A percentile compares a stretch with the other conserved stretches of the same genome.
Conservation (phyloP, 2,797 vertebrate genomes). For the Arctocebus calabarensis region DNA sequence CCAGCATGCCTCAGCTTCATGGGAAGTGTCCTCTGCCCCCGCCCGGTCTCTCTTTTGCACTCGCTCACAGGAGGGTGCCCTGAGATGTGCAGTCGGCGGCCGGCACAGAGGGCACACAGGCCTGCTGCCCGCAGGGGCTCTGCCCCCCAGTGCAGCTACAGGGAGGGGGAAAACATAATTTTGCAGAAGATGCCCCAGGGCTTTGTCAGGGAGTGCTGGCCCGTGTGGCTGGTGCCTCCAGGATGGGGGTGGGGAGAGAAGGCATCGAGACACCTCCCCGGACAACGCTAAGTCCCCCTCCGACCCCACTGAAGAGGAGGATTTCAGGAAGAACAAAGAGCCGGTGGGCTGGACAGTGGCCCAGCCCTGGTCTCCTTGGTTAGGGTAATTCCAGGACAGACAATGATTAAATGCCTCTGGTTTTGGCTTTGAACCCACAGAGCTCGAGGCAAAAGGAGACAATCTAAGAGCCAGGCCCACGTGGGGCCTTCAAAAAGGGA, state of each 20-base stretch:
- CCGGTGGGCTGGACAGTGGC: not conserved
- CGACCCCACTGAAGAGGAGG: not conserved
- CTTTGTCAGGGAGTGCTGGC: slow-evolving; percentile 32
- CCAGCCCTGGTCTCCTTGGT: not conserved
- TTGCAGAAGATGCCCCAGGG: slow-evolving; percentile 26
- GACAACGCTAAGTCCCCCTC: not conserved
- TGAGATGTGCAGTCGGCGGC: not conserved
- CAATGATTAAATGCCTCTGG: slow-evolving; percentile 52
- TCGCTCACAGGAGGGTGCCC: rapidly evolving
- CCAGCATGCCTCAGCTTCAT: not conserved
- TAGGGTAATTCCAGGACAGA: slow-evolving; percentile 71
- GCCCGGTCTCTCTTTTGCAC: rapidly evolving
- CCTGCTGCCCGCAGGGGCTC: not conserved
- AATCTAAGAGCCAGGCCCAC: slow-evolving; percentile 31
- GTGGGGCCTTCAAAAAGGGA: slow-evolving; percentile 25
- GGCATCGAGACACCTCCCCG: not conserved
- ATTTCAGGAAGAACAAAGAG: slow-evolving; percentile 59
- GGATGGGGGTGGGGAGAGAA: not conserved
- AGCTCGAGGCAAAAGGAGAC: slow-evolving; percentile 53
- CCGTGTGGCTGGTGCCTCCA: not conserved
- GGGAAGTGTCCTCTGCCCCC: not conserved
- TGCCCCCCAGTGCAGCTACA: not conserved
- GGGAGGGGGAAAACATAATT: slow-evolving; percentile 22
- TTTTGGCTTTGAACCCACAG: slow-evolving; percentile 64
- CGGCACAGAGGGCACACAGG: not conserved